phyloP scores from a whole-genome alignment of 2,888 invertebrate genomes.

The Stomorhina lunata region DNA sequence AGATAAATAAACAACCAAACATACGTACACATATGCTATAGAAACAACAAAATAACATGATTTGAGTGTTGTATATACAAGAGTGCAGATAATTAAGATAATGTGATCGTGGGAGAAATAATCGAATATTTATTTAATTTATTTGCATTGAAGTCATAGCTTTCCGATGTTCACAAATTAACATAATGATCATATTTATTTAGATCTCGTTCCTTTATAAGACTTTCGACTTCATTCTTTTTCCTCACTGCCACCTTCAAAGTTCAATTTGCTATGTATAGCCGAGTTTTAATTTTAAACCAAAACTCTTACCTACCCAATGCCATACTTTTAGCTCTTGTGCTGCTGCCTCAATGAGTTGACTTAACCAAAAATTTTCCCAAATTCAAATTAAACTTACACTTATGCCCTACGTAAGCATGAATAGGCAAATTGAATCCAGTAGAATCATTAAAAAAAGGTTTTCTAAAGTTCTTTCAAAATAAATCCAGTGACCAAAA shows the following conservation, averaged over 20 bases:
- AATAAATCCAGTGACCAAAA: too few relatives aligned
- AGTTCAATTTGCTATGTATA: constrained; percentile 24
- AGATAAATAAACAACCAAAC: not conserved
- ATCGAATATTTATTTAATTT: too few relatives aligned
- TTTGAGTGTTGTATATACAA: constrained; percentile 3
- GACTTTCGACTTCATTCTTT: too few relatives aligned
- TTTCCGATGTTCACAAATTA: too few relatives aligned
- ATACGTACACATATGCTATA: too few relatives aligned
- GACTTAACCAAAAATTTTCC: constrained; percentile 44
- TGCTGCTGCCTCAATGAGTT: constrained; percentile 40
- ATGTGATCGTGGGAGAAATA: too few relatives aligned
- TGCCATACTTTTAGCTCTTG: constrained; percentile 15
- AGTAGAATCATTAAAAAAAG: too few relatives aligned
- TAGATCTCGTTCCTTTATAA: not conserved
- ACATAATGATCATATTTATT: too few relatives aligned
- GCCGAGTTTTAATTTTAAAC: constrained; percentile 20
- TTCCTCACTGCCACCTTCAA: constrained; percentile 27
- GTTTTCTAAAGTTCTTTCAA: too few relatives aligned
- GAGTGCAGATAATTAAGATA: not conserved
- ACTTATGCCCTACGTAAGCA: not conserved
- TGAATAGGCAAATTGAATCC: not conserved
- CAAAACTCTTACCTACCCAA: constrained; percentile 17
- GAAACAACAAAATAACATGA: constrained; percentile 44
- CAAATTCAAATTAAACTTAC: constrained; percentile 62
- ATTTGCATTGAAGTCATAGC: too few relatives aligned